Conservation (phyloP, 2,113 vertebrate species). For the Oncorhynchus gorbuscha region DNA sequence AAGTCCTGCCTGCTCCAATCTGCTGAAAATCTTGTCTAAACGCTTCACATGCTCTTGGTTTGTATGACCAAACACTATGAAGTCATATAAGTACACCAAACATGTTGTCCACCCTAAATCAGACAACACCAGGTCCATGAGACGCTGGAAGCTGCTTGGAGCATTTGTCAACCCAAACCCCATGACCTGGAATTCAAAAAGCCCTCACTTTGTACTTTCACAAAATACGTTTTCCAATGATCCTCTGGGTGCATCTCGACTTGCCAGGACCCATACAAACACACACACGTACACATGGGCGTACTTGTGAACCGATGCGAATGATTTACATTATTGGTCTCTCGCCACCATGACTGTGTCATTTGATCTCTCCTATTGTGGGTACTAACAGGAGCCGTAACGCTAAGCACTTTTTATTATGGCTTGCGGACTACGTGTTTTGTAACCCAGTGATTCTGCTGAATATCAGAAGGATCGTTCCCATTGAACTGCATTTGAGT, state of each 20-base stretch:
- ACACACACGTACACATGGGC: neutral
- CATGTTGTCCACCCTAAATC: too few relatives aligned
- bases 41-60: too few relatives aligned
- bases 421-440: neutral
- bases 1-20: too few relatives aligned
- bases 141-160: too few relatives aligned
- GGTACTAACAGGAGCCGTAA: neutral
- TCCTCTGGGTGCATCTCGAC: too few relatives aligned
- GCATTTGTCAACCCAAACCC: too few relatives aligned
- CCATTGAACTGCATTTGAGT: slow-evolving; percentile 12
- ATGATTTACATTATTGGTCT: neutral
- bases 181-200: too few relatives aligned
- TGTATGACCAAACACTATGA: too few relatives aligned
- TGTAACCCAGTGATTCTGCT: slow-evolving; percentile 3
- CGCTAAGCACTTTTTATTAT: neutral
- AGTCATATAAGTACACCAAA: too few relatives aligned
- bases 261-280: neutral
- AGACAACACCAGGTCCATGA: too few relatives aligned
- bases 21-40: too few relatives aligned
- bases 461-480: slow-evolving; percentile 13
- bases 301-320: neutral
- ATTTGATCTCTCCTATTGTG: neutral
- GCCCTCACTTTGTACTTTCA: too few relatives aligned
- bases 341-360: neutral
- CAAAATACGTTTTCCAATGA: neutral